phyloP scores from a whole-genome alignment of 2,113 vertebrate genomes.

The Malurus elegans region DNA sequence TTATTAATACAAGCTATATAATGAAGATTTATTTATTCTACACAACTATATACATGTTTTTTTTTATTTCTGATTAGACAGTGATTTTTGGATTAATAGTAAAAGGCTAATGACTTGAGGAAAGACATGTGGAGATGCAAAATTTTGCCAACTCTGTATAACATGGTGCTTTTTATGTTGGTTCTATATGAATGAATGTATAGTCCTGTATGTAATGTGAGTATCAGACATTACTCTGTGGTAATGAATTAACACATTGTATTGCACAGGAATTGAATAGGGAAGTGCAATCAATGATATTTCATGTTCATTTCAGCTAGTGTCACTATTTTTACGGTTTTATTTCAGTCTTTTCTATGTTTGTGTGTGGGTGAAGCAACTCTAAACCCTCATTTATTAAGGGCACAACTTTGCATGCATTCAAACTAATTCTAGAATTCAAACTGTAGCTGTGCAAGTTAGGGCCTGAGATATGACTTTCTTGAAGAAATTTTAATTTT shows the following conservation, averaged over 20 bases:
- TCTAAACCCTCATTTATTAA: background rate
- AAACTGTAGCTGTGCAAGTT: background rate
- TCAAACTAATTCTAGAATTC: background rate
- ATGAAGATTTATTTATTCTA: slow-evolving; percentile 51
- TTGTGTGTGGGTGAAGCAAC: background rate
- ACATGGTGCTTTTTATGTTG: background rate
- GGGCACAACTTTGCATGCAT: background rate
- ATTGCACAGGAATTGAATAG: background rate
- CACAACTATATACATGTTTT: background rate
- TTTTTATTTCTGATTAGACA: slow-evolving; percentile 30
- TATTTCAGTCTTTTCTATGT: background rate
- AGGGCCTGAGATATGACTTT: background rate
- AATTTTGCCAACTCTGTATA: background rate
- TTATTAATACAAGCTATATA: slow-evolving; percentile 23
- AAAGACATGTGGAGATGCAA: background rate
- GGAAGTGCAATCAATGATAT: background rate
- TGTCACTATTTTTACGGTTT: background rate
- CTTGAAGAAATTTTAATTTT: background rate
- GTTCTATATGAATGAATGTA: background rate
- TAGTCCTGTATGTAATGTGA: background rate
- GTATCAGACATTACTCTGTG: background rate
- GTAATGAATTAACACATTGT: background rate
- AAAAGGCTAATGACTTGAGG: slow-evolving; percentile 14
- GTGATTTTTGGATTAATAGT: slow-evolving; percentile 1
- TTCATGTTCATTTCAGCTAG: background rate